Conservation (phyloP, 2,113 vertebrate genomes). For the Lates calcarifer region DNA sequence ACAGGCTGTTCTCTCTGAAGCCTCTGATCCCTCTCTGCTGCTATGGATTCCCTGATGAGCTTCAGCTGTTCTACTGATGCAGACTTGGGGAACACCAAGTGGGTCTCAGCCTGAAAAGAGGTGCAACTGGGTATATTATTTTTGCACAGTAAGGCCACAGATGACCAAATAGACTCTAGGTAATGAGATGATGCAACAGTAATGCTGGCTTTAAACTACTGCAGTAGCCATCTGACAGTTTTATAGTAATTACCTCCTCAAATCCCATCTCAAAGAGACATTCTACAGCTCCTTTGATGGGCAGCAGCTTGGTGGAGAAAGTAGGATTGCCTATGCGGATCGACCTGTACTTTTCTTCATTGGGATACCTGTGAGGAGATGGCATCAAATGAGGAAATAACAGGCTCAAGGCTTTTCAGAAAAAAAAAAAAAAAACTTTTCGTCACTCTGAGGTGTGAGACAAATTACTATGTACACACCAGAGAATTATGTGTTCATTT, state of each 20-base stretch:
- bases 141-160: not conserved
- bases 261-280: conserved; percentile 99
- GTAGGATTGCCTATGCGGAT: conserved; percentile 93
- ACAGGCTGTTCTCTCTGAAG: conserved; percentile 71
- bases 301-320: conserved; percentile 93
- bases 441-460: not conserved
- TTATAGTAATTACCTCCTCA: conserved; percentile 87
- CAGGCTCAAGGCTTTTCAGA: not conserved
- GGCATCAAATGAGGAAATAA: not conserved
- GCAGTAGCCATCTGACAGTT: not conserved
- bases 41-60: conserved; percentile 91
- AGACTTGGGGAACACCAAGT: conserved; percentile 93
- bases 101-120: conserved; percentile 91
- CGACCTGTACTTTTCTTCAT: conserved; percentile 94
- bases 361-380: conserved; percentile 86
- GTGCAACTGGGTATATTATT: not conserved
- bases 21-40: conserved; percentile 89
- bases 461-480: not conserved
- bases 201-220: not conserved
- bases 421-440: too few species aligned
- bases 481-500: not conserved
- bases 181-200: not conserved
- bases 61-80: conserved; percentile 92
- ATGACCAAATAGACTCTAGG: not conserved
- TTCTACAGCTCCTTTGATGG: conserved; percentile 94